Conservation (phyloP, 1,140 invertebrate species). For the Drosophila leontia region DNA sequence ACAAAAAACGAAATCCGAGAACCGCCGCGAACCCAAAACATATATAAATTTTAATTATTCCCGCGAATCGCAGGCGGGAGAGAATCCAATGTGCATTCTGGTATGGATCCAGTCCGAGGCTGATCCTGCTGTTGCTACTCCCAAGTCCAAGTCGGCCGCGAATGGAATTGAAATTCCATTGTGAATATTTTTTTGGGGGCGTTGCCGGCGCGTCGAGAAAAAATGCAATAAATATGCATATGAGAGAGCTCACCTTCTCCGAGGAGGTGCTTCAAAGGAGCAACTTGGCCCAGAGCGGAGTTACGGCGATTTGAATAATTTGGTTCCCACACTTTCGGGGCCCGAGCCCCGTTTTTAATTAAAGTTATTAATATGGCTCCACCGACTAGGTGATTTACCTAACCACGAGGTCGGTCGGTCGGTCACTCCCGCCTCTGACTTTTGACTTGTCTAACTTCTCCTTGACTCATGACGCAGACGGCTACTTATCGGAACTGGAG, state of each 20-base stretch:
- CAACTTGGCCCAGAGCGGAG: slow-evolving; percentile 36
- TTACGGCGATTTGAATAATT: slow-evolving; percentile 84
- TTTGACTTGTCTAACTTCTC: slow-evolving; percentile 21
- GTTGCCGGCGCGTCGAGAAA: slow-evolving; percentile 79
- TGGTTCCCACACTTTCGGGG: slow-evolving; percentile 74
- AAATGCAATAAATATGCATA: slow-evolving; percentile 85
- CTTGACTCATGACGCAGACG: slow-evolving; percentile 14
- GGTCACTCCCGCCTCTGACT: slow-evolving; percentile 11
- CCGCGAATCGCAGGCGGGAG: slow-evolving; percentile 54
- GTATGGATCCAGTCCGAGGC: slow-evolving; percentile 16
- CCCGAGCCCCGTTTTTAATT: slow-evolving; percentile 69
- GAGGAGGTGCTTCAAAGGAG: slow-evolving; percentile 27
- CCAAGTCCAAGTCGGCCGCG: slow-evolving; percentile 42
- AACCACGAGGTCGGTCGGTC: slow-evolving; percentile 27
- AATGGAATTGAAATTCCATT: slow-evolving; percentile 85
- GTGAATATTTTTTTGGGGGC: slow-evolving; percentile 78
- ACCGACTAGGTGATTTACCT: slow-evolving; percentile 66
- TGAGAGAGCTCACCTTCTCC: slow-evolving; percentile 59
- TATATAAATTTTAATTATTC: slow-evolving; percentile 83
- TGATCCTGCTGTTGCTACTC: slow-evolving; percentile 18
- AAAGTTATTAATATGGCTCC: slow-evolving; percentile 80
- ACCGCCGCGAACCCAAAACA: slow-evolving; percentile 43
- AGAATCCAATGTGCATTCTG: slow-evolving; percentile 66
- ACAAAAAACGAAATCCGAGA: slow-evolving; percentile 14
- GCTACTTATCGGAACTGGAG: slow-evolving; percentile 26